Percentiles rank a stretch among this genome's conserved stretches.
phyloP scores from a whole-genome alignment of 2,888 invertebrate genomes.

The Alloscopus bannaensis region DNA sequence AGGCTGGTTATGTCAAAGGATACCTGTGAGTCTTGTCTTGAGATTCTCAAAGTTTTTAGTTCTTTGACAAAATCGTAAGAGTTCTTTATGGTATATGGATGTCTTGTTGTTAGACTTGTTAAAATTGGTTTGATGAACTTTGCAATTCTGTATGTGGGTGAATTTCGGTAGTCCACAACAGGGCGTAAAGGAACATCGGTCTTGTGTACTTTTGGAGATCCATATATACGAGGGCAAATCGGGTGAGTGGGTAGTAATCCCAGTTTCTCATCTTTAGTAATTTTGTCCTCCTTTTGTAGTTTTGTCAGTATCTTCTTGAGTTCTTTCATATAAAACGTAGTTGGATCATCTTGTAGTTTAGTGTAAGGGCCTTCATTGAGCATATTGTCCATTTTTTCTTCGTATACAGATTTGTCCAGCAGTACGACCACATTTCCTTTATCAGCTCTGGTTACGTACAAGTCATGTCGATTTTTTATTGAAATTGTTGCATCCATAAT shows the following conservation, averaged over 20 bases:
- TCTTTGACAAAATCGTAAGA: neutral
- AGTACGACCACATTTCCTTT: neutral
- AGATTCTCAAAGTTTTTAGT: too few relatives aligned
- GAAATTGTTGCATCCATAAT: too few relatives aligned
- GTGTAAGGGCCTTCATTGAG: neutral
- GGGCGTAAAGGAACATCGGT: neutral
- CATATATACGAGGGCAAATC: neutral
- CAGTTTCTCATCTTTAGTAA: neutral
- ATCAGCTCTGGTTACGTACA: too few relatives aligned
- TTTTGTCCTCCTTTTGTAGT: neutral
- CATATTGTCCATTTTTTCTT: neutral
- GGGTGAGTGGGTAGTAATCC: neutral
- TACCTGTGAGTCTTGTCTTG: neutral
- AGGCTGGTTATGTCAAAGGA: neutral
- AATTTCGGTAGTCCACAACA: conserved; percentile 1
- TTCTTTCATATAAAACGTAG: neutral
- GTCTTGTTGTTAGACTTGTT: neutral
- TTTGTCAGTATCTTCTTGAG: neutral
- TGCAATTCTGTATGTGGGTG: conserved; percentile 12
- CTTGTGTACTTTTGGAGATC: conserved; percentile 19
- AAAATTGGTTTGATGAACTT: neutral
- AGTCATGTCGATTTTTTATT: too few relatives aligned
- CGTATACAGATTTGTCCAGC: neutral
- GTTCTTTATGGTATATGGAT: neutral
- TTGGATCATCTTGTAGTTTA: neutral